These are phyloP conservation scores for Rhagoletis zephyria DNA, from an alignment of 1,140 invertebrate genomes.

Conservation along the genomic window DNA sequence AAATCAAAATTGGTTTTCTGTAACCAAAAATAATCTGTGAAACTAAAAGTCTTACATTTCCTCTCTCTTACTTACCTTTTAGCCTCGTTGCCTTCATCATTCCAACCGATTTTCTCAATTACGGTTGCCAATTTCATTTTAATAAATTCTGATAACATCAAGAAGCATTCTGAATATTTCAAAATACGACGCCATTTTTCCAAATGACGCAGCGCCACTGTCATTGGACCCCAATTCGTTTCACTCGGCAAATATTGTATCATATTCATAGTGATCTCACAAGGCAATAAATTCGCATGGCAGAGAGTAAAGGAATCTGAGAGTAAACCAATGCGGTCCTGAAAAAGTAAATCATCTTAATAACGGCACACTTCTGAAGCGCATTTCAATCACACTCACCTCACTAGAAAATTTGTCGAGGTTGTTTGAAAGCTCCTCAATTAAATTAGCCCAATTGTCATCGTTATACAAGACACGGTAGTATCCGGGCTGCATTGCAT, in stretches of 20 bases:
- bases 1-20: too few relatives aligned
- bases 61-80: constrained; percentile 75
- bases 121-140: constrained; percentile 78
- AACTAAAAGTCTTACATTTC: not conserved
- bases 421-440: constrained; percentile 80
- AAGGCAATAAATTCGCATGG: constrained; percentile 81
- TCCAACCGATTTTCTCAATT: constrained; percentile 79
- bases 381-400: constrained; percentile 57
- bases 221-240: constrained; percentile 83
- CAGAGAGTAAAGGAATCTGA: constrained; percentile 84
- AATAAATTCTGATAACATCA: constrained; percentile 79
- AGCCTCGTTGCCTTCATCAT: constrained; percentile 80
- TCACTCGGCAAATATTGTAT: constrained; percentile 83
- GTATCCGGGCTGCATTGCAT: constrained; percentile 89
- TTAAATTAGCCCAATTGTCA: constrained; percentile 83
- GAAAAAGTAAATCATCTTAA: not conserved
- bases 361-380: constrained; percentile 55
- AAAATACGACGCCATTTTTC: constrained; percentile 80
- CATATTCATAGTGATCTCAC: constrained; percentile 79
- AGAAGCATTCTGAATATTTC: constrained; percentile 80
- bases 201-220: constrained; percentile 80
- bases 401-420: constrained; percentile 79
- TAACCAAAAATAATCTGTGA: too few relatives aligned
- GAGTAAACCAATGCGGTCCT: constrained; percentile 82
- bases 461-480: constrained; percentile 90